Conservation (phyloP, 2,113 vertebrate genomes). For the Natator depressus region DNA sequence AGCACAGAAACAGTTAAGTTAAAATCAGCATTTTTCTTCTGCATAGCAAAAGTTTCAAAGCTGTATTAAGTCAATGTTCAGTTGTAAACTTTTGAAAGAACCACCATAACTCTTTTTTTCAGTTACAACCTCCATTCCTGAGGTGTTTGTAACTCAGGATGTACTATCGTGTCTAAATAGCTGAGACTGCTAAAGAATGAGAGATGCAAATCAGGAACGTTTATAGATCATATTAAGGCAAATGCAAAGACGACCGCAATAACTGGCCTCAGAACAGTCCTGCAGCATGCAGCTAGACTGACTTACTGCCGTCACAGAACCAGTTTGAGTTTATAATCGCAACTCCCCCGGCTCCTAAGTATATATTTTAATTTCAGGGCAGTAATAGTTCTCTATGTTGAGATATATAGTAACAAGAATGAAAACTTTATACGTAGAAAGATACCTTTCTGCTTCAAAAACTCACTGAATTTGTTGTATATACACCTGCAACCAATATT, state of each 20-base stretch:
- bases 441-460: fast-evolving
- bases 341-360: not conserved
- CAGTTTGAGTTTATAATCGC: fast-evolving
- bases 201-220: not conserved
- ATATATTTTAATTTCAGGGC: not conserved
- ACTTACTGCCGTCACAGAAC: fast-evolving
- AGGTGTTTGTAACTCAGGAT: too few relatives aligned
- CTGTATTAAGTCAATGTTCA: too few relatives aligned
- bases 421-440: too few relatives aligned
- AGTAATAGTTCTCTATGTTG: not conserved
- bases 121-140: too few relatives aligned
- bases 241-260: not conserved
- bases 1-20: too few relatives aligned
- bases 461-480: not conserved
- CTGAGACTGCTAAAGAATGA: not conserved
- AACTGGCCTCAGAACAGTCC: not conserved
- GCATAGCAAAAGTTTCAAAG: too few relatives aligned
- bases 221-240: not conserved
- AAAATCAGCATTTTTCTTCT: too few relatives aligned
- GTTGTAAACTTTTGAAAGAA: too few relatives aligned
- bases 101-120: too few relatives aligned
- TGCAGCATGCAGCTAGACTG: not conserved
- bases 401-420: not conserved
- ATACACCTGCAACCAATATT: too few relatives aligned
- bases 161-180: fast-evolving